Evolutionary conservation across 2,888 invertebrate genomes (phyloP).

Genomic region (Amphiduros pacificus): DNA sequence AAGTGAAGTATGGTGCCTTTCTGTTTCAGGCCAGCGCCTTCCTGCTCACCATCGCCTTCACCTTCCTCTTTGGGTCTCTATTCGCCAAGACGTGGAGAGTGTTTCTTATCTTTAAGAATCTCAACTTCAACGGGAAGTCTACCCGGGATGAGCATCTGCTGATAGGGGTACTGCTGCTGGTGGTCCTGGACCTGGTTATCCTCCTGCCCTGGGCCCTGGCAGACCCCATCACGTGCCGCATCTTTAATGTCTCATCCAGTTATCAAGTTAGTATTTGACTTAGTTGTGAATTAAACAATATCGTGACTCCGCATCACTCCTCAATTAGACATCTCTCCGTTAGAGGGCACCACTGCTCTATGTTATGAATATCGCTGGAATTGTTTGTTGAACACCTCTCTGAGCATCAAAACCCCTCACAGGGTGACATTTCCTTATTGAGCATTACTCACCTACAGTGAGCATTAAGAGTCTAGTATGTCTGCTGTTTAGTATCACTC

Average conservation of each 20-base stretch:
- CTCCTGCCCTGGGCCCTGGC: constrained; percentile 25
- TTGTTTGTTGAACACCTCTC: too few species aligned
- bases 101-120: constrained; percentile 30
- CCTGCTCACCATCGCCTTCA: constrained; percentile 21
- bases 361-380: too few species aligned
- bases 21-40: constrained; percentile 18
- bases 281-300: too few species aligned
- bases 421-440: too few species aligned
- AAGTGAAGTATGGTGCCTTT: neutral
- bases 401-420: too few species aligned
- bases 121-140: constrained; percentile 26
- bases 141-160: constrained; percentile 20
- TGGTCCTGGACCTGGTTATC: constrained; percentile 24
- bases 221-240: constrained; percentile 26
- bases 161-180: constrained; percentile 18
- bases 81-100: constrained; percentile 28
- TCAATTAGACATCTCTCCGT: too few species aligned
- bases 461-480: too few species aligned
- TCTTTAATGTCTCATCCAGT: neutral
- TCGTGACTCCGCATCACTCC: too few species aligned
- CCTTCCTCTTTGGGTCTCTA: constrained; percentile 24
- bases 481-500: too few species aligned
- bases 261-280: neutral
- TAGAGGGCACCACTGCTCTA: too few species aligned
- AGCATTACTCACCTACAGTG: too few species aligned